Evolutionary conservation across 2,797 vertebrate species (phyloP), one percentile per base, ranked within the genome.

Genomic region (Coendou prehensilis): DNA sequence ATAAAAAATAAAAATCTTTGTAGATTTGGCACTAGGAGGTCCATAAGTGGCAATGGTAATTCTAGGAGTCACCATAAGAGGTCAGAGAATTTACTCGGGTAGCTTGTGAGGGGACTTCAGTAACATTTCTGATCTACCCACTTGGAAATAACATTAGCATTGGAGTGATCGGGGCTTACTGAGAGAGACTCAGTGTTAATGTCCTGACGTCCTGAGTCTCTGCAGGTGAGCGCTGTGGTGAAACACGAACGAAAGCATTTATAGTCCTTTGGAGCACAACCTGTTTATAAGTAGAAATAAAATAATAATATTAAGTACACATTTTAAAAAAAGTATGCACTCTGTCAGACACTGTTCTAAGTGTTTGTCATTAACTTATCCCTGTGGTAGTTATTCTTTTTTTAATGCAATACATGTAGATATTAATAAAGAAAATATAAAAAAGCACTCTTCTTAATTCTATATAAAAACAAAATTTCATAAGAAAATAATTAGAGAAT

Each of bases 11-110:
- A 71, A 67, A 61, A 23, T 26, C 23, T 54, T 52, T 84, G 73
- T 13, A 92, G 57, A 89, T 33, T 54, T 18, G 50, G 30, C 59
- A 20, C 28, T n/a, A 0, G 41, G 26, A 56, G 33, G 54, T 71
- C 52, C 57, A 5, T 69, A 82, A 67, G 45, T 15, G 13, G 41
- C 56, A 59, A 64, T n/a, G 30, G 91, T 85, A 93, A 90, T 96
- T 97, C 93, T 87, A 79, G 30, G 61, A 97, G 37, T 89, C 47
- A 79, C 92, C 96, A 96, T 88, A 87, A 95, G 76, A 89, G 88
- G 64, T 81, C 67, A 11, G 73, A 41, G 78, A 93, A 67, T 59
- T 61, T 80, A 86, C 28, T 83, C 64, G 45, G 30, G 50, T 15
- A 47, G 80, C 67, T 80, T 28, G 28, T 67, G 71, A 84, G 23